A percentile compares a stretch with the other conserved stretches of the same genome.
Evolutionary conservation across 2,888 invertebrate genomes (phyloP).

Genomic region (Diadromus collaris): DNA sequence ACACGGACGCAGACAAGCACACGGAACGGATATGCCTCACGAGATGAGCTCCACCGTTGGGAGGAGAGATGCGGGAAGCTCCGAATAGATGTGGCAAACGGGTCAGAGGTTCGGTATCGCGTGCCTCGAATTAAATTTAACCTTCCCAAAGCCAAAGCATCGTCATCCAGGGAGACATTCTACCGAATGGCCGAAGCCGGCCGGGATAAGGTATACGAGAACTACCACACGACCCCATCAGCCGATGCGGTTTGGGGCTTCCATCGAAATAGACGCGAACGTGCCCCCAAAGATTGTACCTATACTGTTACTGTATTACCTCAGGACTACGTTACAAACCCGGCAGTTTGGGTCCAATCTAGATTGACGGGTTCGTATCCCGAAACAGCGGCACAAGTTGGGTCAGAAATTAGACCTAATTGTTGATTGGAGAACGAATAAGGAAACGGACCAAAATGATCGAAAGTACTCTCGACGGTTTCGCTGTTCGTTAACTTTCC

Average conservation of each 20-base stretch:
- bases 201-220: slow-evolving; percentile 23
- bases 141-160: slow-evolving; percentile 49
- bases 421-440: slow-evolving; percentile 12
- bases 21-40: slow-evolving; percentile 1
- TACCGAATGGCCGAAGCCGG: slow-evolving; percentile 38
- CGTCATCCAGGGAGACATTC: slow-evolving; percentile 61
- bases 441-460: neutral
- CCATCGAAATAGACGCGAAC: slow-evolving; percentile 47
- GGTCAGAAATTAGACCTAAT: slow-evolving; percentile 44
- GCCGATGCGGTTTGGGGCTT: slow-evolving; percentile 52
- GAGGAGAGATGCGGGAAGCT: neutral
- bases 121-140: slow-evolving; percentile 60
- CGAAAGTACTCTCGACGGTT: neutral
- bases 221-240: slow-evolving; percentile 45
- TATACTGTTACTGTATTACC: slow-evolving; percentile 6
- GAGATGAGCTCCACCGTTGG: slow-evolving; percentile 31
- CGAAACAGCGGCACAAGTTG: slow-evolving; percentile 12
- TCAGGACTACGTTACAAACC: slow-evolving; percentile 7
- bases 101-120: slow-evolving; percentile 38
- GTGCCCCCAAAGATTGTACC: slow-evolving; percentile 41
- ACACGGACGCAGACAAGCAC: neutral
- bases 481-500: neutral
- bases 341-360: slow-evolving; percentile 45
- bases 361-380: slow-evolving; percentile 44
- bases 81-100: slow-evolving; percentile 36